Conservation (phyloP, 2,113 vertebrate species). For the Diglossa brunneiventris region DNA sequence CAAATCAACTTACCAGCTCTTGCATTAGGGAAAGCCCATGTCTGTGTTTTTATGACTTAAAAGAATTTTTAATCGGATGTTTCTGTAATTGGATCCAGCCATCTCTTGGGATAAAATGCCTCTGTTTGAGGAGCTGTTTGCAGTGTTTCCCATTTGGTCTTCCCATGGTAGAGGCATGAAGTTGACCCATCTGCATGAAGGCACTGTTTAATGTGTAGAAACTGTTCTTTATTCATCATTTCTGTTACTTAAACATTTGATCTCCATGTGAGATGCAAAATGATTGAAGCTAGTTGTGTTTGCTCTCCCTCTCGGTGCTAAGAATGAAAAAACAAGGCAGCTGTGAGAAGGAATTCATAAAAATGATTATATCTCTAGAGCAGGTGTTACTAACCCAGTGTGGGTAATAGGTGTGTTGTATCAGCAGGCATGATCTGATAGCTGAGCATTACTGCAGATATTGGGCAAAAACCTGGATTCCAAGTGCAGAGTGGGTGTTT, state of each 20-base stretch:
- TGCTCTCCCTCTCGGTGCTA: constrained; percentile 6
- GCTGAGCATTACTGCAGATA: not conserved
- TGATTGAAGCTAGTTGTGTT: not conserved
- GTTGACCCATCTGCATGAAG: not conserved
- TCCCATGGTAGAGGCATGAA: not conserved
- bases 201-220: not conserved
- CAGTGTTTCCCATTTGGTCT: not conserved
- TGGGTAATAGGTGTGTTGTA: constrained; percentile 15
- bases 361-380: constrained; percentile 1
- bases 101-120: constrained; percentile 16
- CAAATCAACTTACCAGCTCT: not conserved
- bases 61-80: constrained; percentile 25
- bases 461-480: not conserved
- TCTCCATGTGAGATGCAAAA: constrained; percentile 9
- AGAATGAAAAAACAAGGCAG: not conserved
- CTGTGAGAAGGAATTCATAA: constrained; percentile 46
- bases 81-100: constrained; percentile 27
- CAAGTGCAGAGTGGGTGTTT: not conserved
- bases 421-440: not conserved
- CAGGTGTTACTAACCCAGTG: not conserved
- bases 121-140: constrained; percentile 12
- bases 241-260: constrained; percentile 9
- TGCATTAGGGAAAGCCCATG: not conserved
- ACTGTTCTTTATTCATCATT: not conserved
- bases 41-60: constrained; percentile 27